A percentile compares a stretch with the other conserved stretches of the same genome.
Conservation (phyloP, 2,797 vertebrate genomes). For the Artibeus lituratus region DNA sequence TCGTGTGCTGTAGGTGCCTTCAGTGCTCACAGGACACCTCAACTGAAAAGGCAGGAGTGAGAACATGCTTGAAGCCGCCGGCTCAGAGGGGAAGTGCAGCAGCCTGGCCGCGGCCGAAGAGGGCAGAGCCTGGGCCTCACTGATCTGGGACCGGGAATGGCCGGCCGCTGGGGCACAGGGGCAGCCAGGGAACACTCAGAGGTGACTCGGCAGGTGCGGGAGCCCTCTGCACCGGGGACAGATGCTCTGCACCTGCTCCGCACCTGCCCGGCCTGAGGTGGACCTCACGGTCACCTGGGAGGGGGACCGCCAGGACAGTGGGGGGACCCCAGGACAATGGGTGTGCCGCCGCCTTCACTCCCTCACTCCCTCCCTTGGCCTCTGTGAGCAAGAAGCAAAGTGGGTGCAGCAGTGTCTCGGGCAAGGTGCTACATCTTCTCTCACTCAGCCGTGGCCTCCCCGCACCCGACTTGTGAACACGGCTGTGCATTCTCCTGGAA, state of each 20-base stretch:
- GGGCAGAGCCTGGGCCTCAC: too few relatives aligned
- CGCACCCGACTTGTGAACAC: neutral
- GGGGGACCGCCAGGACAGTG: neutral
- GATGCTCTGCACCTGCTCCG: neutral
- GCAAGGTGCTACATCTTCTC: neutral
- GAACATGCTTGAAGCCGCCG: neutral
- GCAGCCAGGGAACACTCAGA: neutral
- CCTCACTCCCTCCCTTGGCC: neutral
- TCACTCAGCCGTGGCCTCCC: neutral
- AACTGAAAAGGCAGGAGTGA: neutral
- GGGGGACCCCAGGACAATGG: neutral
- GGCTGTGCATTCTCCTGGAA: neutral
- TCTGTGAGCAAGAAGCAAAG: neutral
- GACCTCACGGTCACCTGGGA: neutral
- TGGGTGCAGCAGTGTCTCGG: neutral
- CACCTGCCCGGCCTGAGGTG: neutral
- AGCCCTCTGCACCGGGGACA: neutral
- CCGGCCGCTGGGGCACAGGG: conserved; percentile 17
- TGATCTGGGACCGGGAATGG: too few relatives aligned
- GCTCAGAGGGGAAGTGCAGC: neutral
- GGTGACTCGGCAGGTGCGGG: conserved; percentile 31
- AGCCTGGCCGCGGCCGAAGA: neutral
- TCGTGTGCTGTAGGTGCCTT: neutral
- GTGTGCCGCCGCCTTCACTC: too few relatives aligned
- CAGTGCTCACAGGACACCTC: neutral